Evolutionary conservation across 2,113 vertebrate species (phyloP).

Genomic region (Edolisoma coerulescens): DNA sequence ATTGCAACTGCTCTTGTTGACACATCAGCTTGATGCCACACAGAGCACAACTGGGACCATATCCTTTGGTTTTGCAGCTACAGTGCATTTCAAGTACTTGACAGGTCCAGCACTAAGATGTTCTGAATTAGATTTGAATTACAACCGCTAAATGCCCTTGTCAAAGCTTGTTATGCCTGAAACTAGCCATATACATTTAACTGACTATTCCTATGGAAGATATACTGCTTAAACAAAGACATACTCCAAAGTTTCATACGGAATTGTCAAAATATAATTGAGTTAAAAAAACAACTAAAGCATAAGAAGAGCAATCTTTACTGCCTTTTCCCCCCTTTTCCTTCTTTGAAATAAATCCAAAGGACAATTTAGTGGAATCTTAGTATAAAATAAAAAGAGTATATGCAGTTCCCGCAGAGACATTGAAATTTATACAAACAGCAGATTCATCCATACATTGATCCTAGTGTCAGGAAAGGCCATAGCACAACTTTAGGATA

Average conservation of each 20-base stretch:
- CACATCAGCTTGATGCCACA: constrained; percentile 91
- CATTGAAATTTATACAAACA: constrained; percentile 8
- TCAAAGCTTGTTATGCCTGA: constrained; percentile 96
- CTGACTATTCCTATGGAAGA: constrained; percentile 83
- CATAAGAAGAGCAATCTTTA: constrained; percentile 72
- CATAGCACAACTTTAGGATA: neutral
- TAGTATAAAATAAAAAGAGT: constrained; percentile 55
- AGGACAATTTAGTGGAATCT: constrained; percentile 70
- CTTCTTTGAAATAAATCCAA: constrained; percentile 79
- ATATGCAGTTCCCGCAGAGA: constrained; percentile 35
- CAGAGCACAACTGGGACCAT: constrained; percentile 83
- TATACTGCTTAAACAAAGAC: constrained; percentile 91
- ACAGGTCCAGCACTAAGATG: constrained; percentile 99
- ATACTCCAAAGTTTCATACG: constrained; percentile 84
- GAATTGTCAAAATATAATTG: constrained; percentile 90
- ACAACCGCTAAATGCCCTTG: constrained; percentile 99
- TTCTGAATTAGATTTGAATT: constrained; percentile 99
- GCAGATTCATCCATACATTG: constrained; percentile 41
- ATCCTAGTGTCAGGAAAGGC: constrained; percentile 10
- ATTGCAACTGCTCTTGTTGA: constrained; percentile 89
- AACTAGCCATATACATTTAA: constrained; percentile 87
- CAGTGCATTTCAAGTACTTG: constrained; percentile 91
- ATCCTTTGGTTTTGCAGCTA: constrained; percentile 78
- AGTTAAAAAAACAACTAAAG: constrained; percentile 82
- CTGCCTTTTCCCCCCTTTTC: constrained; percentile 38